Conservation (phyloP, 2,797 vertebrate genomes). For the Sebastes miniatus region DNA sequence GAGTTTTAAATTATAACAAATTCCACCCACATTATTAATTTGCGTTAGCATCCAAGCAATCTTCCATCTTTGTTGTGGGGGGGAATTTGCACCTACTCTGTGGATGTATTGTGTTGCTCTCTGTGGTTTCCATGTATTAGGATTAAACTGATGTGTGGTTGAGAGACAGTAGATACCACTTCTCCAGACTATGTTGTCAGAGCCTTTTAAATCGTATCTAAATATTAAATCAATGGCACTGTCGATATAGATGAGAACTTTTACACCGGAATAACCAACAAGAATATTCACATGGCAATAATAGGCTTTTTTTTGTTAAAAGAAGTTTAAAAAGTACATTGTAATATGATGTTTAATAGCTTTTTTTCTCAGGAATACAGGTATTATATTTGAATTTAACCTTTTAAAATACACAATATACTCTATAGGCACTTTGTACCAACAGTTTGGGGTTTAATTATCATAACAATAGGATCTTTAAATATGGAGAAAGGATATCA, state of each 20-base stretch:
- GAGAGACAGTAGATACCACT: background rate
- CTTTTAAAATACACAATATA: background rate
- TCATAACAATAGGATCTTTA: background rate
- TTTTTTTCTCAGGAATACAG: no score
- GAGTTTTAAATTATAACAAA: no score
- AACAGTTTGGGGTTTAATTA: background rate
- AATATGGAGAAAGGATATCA: background rate
- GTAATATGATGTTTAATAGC: background rate
- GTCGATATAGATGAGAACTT: background rate
- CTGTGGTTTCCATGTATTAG: background rate
- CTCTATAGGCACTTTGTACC: background rate
- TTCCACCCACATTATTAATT: no score
- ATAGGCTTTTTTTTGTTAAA: no score
- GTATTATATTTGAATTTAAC: background rate
- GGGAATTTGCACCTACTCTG: background rate
- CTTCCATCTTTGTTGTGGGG: no score
- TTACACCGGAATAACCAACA: background rate
- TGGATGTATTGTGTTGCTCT: background rate
- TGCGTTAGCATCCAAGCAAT: no score
- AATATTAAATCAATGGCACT: background rate
- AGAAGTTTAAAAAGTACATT: no score
- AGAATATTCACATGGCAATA: no score
- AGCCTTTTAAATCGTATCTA: background rate
- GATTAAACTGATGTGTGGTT: background rate
- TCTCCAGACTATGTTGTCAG: background rate